Evolutionary conservation across 1,140 invertebrate genomes (phyloP), one percentile per base, ranked within the genome.

Genomic region (Venturia canescens): DNA sequence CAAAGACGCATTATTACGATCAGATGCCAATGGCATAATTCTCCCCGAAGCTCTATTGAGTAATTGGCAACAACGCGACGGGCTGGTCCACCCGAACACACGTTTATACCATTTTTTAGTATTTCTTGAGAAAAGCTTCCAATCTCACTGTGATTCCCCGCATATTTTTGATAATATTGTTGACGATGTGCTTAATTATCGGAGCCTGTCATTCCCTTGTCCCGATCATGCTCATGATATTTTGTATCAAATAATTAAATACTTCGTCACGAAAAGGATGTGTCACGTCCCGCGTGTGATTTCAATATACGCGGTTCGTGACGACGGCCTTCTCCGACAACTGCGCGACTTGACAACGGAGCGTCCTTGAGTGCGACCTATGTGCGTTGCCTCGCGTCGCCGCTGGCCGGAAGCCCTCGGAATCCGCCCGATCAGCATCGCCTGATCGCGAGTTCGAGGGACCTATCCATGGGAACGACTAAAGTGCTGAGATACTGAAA

Each of bases 171-270:
- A 79, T 11, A 18, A 63, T 23, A 69, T 79, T 38, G 16, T 79
- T 16, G 6, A 34, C 23, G 60, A 79, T 7, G 77, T 79, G n/a
- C 48, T 5, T 13, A 67, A n/a, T 26, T 44, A 63, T 13, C 44
- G 48, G 23, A 15, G 66, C 16, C 21, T 79, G 21, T 27, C 77
- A 38, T 79, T 79, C 27, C 77, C 77, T 4, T 79, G 77, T 44
- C 44, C 9, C 11, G 29, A 38, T 26, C 77, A 79, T 26, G 77
- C 57, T n/a, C 18, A 48, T 26, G 77, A 79, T 18, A 66, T 48
- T 26, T 11, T 79, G 3, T 48, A 67, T 13, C 77, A 69, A 38
- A 11, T 79, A n/a, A 69, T 69, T 3, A 34, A 79, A 11, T 67
- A 69, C 26, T 79, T 21, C 34, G 29, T 67, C 7, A 21, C 66